A percentile compares a stretch with the other conserved stretches of the same genome.
Evolutionary conservation across 2,888 invertebrate genomes (phyloP).

Genomic region (Pollenia angustigena): DNA sequence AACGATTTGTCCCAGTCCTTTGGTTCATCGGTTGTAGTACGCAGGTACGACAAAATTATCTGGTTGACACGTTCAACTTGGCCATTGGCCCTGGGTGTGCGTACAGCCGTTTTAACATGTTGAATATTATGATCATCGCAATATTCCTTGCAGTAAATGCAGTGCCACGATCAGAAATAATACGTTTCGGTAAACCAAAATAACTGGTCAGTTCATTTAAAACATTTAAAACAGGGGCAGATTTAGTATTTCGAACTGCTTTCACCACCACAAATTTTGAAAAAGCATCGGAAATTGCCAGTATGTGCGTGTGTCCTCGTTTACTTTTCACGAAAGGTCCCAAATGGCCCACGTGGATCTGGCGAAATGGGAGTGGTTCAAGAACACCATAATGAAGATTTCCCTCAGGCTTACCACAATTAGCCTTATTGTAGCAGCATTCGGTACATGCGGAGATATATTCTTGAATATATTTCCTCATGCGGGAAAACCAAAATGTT

Average conservation of each 20-base stretch:
- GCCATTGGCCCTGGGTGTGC: no score
- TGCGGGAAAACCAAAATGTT: conserved; percentile 41
- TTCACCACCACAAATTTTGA: conserved; percentile 67
- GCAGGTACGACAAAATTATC: conserved; percentile 59
- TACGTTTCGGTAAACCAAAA: conserved; percentile 61
- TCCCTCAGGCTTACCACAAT: conserved; percentile 53
- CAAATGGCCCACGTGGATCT: conserved; percentile 73
- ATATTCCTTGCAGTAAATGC: conserved; percentile 74
- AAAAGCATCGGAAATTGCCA: conserved; percentile 65
- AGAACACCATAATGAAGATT: conserved; percentile 28
- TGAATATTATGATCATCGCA: conserved; percentile 72
- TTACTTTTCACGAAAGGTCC: conserved; percentile 63
- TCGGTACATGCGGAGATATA: conserved; percentile 56
- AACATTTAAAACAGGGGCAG: conserved; percentile 69
- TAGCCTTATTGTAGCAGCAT: conserved; percentile 53
- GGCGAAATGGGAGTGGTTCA: conserved; percentile 38
- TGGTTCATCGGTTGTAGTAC: conserved; percentile 44
- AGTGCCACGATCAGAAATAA: conserved; percentile 74
- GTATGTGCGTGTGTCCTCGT: conserved; percentile 40
- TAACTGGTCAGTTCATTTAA: conserved; percentile 62
- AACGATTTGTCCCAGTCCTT: conserved; percentile 55
- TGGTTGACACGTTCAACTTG: no score
- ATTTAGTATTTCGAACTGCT: conserved; percentile 64
- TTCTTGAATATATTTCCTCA: conserved; percentile 48
- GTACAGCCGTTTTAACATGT: conserved; percentile 18